phyloP scores from a whole-genome alignment of 92 coral and sea anemone species.

The Phymanthus crucifer region DNA sequence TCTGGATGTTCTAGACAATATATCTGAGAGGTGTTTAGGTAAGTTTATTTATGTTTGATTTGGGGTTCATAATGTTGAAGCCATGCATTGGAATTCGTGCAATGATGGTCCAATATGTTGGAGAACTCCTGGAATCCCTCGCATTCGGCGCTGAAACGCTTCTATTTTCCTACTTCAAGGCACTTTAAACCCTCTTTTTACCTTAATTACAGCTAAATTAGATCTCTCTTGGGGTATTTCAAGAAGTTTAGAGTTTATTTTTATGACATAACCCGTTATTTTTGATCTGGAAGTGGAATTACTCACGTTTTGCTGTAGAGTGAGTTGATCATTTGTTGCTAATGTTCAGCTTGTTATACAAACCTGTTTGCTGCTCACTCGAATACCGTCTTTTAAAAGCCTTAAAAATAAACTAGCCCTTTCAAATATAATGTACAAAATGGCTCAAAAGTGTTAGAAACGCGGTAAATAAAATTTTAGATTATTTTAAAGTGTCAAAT shows the following conservation, averaged over 20 bases:
- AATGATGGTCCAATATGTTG: slow-evolving; percentile 2
- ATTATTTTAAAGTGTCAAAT: not conserved
- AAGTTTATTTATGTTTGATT: not conserved
- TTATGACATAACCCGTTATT: not conserved
- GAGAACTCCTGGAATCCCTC: slow-evolving; percentile 28
- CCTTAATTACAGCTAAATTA: not conserved
- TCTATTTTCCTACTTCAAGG: not conserved
- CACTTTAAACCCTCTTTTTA: not conserved
- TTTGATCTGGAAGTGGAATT: not conserved
- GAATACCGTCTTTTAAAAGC: not conserved
- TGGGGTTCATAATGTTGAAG: not conserved
- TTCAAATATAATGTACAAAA: not conserved
- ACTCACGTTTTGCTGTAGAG: not conserved
- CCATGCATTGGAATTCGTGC: slow-evolving; percentile 22
- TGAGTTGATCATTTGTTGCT: not conserved
- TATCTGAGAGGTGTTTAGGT: slow-evolving; percentile 11
- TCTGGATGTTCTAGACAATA: slow-evolving; percentile 35
- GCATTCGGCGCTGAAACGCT: slow-evolving; percentile 16
- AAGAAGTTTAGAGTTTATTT: not conserved
- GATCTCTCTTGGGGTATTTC: not conserved
- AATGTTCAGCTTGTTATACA: not conserved
- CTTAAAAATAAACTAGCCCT: not conserved
- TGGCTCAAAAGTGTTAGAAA: slow-evolving; percentile 1
- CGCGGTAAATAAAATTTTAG: not conserved
- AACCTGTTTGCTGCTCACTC: slow-evolving; percentile 23